These are phyloP conservation scores for Panagrolaimus sp. DNA, from an alignment of 1,140 invertebrate species.

Conservation along the genomic window DNA sequence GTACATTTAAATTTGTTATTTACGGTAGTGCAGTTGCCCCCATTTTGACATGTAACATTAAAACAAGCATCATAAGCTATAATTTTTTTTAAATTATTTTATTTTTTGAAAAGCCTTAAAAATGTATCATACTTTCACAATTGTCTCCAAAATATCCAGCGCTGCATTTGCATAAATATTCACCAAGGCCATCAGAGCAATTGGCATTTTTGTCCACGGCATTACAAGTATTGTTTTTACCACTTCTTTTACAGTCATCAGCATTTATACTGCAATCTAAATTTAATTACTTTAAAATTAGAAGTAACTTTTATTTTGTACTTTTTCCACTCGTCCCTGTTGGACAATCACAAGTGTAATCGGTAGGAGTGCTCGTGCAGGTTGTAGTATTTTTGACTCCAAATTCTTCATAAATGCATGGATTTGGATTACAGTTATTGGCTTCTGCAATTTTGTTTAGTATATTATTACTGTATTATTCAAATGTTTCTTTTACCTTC, in stretches of 20 bases:
- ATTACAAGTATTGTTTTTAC: too few relatives aligned
- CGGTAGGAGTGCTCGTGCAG: neutral
- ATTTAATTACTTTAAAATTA: neutral
- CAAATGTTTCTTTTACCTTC: too few relatives aligned
- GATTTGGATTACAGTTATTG: neutral
- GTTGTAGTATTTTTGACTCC: neutral
- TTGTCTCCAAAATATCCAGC: neutral
- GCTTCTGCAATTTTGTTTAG: neutral
- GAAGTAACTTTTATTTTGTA: neutral
- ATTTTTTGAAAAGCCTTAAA: neutral
- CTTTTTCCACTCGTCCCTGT: neutral
- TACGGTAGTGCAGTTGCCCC: neutral
- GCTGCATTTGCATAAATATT: too few relatives aligned
- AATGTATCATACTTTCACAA: neutral
- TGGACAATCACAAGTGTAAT: neutral
- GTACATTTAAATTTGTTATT: neutral
- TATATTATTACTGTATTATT: too few relatives aligned
- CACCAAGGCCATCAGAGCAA: too few relatives aligned
- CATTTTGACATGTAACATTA: neutral
- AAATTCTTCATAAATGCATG: neutral
- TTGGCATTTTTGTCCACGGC: too few relatives aligned
- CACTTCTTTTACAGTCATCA: too few relatives aligned
- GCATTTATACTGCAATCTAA: neutral
- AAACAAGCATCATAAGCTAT: conserved; percentile 5
- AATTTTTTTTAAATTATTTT: neutral